These are phyloP conservation scores for Rhincodon typus DNA, from an alignment of 2,797 vertebrate species.

Conservation along the genomic window DNA sequence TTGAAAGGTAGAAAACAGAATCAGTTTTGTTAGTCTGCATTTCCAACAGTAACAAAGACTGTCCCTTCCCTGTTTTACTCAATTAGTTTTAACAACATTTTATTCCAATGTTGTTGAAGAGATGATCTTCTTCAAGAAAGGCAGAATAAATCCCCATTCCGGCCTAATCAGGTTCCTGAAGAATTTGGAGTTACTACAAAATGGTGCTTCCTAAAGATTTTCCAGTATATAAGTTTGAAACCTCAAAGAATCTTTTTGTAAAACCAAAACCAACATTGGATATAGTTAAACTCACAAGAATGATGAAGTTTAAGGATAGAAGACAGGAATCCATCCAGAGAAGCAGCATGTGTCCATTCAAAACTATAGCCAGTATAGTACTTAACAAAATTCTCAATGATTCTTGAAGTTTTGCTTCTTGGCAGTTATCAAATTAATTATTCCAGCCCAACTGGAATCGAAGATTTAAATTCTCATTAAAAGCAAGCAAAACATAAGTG, in stretches of 20 bases:
- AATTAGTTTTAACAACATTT: background rate
- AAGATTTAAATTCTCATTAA: background rate
- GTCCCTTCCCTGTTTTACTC: background rate
- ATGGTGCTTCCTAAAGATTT: background rate
- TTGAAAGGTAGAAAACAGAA: background rate
- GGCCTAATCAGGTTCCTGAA: background rate
- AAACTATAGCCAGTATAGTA: background rate
- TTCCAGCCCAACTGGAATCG: background rate
- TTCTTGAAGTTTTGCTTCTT: background rate
- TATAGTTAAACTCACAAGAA: background rate
- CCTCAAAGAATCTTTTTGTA: background rate
- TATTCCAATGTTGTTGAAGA: background rate
- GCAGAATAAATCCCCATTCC: background rate
- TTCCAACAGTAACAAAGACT: background rate
- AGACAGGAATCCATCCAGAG: background rate
- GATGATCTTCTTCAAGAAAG: background rate
- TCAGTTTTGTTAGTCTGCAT: background rate
- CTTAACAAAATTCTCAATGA: background rate
- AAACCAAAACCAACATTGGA: background rate
- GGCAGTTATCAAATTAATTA: background rate
- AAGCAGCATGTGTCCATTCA: background rate
- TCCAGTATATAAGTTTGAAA: background rate
- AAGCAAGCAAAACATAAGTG: background rate
- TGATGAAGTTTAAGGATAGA: background rate
- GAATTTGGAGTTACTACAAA: background rate